Percentiles rank a stretch among this genome's conserved stretches.
Conservation (phyloP, 2,113 vertebrate species). For the Tauraco erythrolophus region DNA sequence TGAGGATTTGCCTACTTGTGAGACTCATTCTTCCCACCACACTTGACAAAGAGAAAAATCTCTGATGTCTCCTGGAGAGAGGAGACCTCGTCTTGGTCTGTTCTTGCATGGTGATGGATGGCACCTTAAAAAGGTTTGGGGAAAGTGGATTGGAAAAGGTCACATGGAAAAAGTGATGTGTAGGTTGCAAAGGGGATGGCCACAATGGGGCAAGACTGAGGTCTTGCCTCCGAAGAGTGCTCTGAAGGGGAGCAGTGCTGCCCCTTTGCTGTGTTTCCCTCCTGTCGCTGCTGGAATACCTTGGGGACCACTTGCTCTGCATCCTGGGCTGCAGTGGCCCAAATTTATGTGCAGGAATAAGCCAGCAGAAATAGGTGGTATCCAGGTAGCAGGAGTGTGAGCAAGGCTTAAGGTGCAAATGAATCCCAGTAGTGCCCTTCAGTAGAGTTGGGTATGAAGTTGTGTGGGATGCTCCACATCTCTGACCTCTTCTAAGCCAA, state of each 20-base stretch:
- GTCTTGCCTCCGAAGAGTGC: too few relatives aligned
- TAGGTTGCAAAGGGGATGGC: background rate
- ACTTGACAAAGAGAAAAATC: background rate
- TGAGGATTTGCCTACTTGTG: background rate
- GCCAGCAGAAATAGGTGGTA: background rate
- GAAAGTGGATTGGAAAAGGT: background rate
- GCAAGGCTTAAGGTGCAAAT: background rate
- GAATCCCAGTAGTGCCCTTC: background rate
- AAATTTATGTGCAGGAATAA: background rate
- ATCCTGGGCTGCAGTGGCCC: background rate
- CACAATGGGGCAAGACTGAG: fast-evolving
- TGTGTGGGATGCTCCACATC: background rate
- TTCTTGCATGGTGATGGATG: background rate
- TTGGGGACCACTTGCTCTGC: background rate
- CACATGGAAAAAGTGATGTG: background rate
- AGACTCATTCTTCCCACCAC: background rate
- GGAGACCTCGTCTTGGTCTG: background rate
- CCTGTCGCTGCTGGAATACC: background rate
- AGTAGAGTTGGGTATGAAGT: background rate
- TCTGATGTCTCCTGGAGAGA: background rate
- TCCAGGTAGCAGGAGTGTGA: background rate
- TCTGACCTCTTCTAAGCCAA: background rate
- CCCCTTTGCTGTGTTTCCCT: background rate
- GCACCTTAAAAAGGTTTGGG: background rate
- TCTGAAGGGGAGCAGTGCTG: background rate